These are phyloP conservation scores for Drosophila tani DNA, from an alignment of 1,140 invertebrate genomes.

Conservation along the genomic window DNA sequence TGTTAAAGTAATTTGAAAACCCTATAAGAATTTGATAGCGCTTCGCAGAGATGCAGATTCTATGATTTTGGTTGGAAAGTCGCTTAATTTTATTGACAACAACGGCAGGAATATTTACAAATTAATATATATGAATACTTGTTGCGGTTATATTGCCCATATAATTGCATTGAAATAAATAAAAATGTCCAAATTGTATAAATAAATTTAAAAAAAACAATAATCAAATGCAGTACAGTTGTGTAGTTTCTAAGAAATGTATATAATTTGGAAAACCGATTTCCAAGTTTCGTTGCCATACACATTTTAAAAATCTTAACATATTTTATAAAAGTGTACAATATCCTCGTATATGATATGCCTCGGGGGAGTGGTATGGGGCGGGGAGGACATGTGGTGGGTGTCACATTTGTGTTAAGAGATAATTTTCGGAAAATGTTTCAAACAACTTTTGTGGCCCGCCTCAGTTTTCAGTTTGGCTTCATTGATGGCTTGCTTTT, in stretches of 20 bases:
- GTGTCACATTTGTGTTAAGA: conserved; percentile 81
- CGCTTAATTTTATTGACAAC: no score
- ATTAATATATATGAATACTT: no score
- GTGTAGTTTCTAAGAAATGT: neutral
- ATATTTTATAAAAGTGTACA: neutral
- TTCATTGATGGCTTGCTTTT: conserved; percentile 60
- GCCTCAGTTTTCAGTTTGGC: conserved; percentile 45
- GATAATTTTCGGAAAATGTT: conserved; percentile 80
- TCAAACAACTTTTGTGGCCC: conserved; percentile 63
- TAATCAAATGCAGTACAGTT: neutral
- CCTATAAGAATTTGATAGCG: no score
- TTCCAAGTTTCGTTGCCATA: neutral
- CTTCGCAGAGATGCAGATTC: no score
- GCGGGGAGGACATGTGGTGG: conserved; percentile 46
- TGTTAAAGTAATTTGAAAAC: no score
- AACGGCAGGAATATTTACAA: no score
- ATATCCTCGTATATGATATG: conserved; percentile 20
- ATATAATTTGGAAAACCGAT: neutral
- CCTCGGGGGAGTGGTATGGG: conserved; percentile 16
- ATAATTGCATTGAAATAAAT: no score
- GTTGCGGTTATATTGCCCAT: no score
- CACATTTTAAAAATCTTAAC: no score
- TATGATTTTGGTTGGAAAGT: no score
- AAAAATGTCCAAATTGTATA: neutral
- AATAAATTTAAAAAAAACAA: neutral